Evolutionary conservation across 2,113 vertebrate species (phyloP).

Genomic region (Poeciliopsis occidentalis): DNA sequence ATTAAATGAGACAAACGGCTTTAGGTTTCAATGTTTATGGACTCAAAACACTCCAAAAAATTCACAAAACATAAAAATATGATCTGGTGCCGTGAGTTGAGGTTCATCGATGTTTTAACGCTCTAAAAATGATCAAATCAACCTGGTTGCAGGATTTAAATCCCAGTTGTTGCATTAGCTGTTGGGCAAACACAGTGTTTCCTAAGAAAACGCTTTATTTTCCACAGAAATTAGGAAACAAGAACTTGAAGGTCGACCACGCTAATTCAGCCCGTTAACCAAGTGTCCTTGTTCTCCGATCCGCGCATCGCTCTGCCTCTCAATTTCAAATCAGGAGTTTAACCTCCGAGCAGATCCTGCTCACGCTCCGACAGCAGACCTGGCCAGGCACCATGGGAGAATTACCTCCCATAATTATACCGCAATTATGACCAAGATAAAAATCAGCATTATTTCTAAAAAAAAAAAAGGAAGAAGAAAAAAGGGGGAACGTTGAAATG

Average conservation of each 20-base stretch:
- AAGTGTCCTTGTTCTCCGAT: conserved; percentile 9
- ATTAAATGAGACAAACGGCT: too few relatives aligned
- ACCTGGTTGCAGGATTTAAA: neutral
- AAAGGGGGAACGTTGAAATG: conserved; percentile 67
- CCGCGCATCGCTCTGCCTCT: conserved; percentile 61
- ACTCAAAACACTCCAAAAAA: too few relatives aligned
- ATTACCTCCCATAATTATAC: conserved; percentile 80
- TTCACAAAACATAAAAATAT: too few relatives aligned
- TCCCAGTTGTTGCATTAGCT: neutral
- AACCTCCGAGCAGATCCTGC: conserved; percentile 68
- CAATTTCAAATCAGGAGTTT: conserved; percentile 66
- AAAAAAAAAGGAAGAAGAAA: conserved; percentile 15
- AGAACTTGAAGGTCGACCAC: conserved; percentile 38
- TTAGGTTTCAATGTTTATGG: too few relatives aligned
- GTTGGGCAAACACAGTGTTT: neutral
- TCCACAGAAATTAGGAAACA: neutral
- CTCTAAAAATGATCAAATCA: neutral
- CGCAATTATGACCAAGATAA: conserved; percentile 76
- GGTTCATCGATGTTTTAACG: neutral
- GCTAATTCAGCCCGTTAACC: conserved; percentile 27
- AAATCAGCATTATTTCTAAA: conserved; percentile 76
- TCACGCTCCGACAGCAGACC: conserved; percentile 62
- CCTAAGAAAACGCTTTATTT: neutral
- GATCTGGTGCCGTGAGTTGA: neutral
- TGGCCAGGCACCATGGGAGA: conserved; percentile 64